Evolutionary conservation across 2,113 vertebrate genomes (phyloP).

Genomic region (Sylvietta virens): DNA sequence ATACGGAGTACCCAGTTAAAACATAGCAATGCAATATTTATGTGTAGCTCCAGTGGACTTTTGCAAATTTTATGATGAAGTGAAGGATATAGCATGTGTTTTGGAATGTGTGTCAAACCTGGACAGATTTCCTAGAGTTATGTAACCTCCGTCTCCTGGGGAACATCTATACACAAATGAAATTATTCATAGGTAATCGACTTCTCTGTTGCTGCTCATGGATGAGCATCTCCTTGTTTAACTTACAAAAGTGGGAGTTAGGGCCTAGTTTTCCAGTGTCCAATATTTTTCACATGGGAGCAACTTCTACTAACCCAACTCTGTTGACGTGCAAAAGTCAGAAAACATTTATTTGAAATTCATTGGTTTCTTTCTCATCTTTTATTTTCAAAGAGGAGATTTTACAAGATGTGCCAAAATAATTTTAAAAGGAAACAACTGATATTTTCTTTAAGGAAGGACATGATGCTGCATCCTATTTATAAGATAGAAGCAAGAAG

Average conservation of each 20-base stretch:
- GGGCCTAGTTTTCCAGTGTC: not conserved
- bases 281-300: not conserved
- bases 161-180: not conserved
- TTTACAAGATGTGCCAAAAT: not conserved
- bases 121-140: not conserved
- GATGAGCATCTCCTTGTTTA: not conserved
- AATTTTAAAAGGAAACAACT: not conserved
- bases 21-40: constrained; percentile 39
- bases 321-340: not conserved
- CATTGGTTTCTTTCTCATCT: not conserved
- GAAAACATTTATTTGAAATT: not conserved
- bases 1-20: not conserved
- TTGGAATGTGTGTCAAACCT: not conserved
- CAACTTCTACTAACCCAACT: not conserved
- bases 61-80: constrained; percentile 39
- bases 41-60: not conserved
- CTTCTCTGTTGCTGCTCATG: not conserved
- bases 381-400: not conserved
- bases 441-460: not conserved
- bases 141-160: not conserved
- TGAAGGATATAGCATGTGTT: not conserved
- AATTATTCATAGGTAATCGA: not conserved
- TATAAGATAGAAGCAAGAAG: not conserved
- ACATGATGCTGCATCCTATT: not conserved
- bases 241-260: not conserved